Base-by-base conservation (phyloP, 2,113 vertebrate species). In the Pavo muticus region DNA sequence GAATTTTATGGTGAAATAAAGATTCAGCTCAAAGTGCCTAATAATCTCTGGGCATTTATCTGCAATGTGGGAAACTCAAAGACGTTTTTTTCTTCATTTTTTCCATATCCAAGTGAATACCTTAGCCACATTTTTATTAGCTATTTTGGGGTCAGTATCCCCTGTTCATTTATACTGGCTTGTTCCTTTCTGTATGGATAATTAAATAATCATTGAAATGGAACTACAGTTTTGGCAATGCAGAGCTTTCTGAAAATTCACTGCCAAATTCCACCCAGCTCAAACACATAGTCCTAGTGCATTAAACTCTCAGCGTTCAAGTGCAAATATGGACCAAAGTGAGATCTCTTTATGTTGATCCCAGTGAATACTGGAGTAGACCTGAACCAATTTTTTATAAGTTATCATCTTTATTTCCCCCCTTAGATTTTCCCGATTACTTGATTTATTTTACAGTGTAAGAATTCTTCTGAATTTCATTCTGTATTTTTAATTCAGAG, bases 181-280 rank as follows among this genome's bases (percentile, higher is more conserved):
- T 93, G n/a, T 82, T 84, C 23, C 13, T 87, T 94, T 84, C 37
- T 84, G 17, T 72, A 78, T 81, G 56, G 82, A 80, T 91, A 91
- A 80, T 85, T 91, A 91, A 91, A 91, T 88, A 77, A 50, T 39
- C 56, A 70, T 47, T 84, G 64, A 50, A 84, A 90, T 60, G 50
- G 50, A 94, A 90, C 56, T 78, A 37, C 11, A 65, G 19, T 81
- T 88, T 94, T 71, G 69, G 19, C 6, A 81, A 67, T 57, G 30
- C 11, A 64, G 32, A 61, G 23, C 8, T 94, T 90, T 87, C 47
- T 65, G 57, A 94, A 94, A 81, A 87, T 57, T 84, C 61, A 69
- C 57, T 57, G 72, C 68, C 32, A 90, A 90, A 65, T 84, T 87
- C 35, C 44, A 72, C 23, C 3, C 5, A 47, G 17, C 19, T 87